Conservation (phyloP, 2,797 vertebrate genomes). For the Dallia pectoralis region DNA sequence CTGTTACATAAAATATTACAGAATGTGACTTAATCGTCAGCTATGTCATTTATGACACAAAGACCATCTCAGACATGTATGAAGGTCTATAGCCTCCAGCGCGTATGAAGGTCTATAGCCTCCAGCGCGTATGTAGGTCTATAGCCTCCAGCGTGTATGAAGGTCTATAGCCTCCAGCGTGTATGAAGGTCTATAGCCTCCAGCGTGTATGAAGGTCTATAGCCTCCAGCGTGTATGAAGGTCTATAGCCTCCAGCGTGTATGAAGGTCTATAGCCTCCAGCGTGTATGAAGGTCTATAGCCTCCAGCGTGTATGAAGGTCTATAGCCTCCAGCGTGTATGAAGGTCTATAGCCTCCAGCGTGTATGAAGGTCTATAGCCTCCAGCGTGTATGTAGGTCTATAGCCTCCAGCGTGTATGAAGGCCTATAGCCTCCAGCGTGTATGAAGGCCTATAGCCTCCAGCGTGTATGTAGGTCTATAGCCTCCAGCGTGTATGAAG, state of each 20-base stretch:
- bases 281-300: neutral
- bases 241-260: neutral
- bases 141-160: neutral
- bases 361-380: slow-evolving; percentile 2
- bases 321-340: neutral
- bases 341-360: slow-evolving; percentile 2
- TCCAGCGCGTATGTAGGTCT: neutral
- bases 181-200: neutral
- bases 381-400: neutral
- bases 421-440: neutral
- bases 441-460: neutral
- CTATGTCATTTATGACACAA: neutral
- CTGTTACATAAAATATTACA: neutral
- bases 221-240: neutral
- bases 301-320: neutral
- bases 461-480: neutral
- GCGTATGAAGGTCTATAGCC: slow-evolving; percentile 3
- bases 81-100: slow-evolving; percentile 8
- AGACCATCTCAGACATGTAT: neutral
- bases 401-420: neutral
- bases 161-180: neutral
- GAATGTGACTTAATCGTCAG: neutral
- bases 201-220: neutral
- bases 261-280: slow-evolving; percentile 3
- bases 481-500: neutral